Base-by-base conservation (phyloP, 2,888 invertebrate species). In the Drosophila paramelanica region DNA sequence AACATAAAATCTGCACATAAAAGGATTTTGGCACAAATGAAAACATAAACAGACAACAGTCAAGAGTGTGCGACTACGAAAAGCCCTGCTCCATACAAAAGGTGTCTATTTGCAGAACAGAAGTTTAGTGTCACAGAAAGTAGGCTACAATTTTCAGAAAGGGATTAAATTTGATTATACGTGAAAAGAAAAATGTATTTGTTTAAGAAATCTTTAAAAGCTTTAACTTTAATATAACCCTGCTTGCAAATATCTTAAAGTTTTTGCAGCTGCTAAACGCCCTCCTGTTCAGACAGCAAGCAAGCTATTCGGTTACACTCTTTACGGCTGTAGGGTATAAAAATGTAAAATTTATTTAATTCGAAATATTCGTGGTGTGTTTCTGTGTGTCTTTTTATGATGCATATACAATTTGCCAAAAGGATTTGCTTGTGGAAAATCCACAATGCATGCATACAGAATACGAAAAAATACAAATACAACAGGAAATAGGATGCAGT, bases 321-420 rank as follows among this genome's bases (percentile, higher is more conserved):
- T 17, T n/a, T 27, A 31, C n/a, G 10, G 56, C 66, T 59, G 36
- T 10, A 62, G 60, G 53, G 74, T 43, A 73, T 65, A 58, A 66
- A 75, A 75, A 57, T 72, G 51, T 62, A 27, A 64, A 72, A 72
- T 79, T 66, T 79, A 81, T 82, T 68, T 78, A 76, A 88, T 73
- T 70, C 59, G 56, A 73, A 87, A 73, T 73, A 55, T 77, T 73
- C 25, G 49, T 58, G 39, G 27, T 58, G 47, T 52, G 39, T 50
- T 58, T 58, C 23, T 43, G 53, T 62, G 52, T 57, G 60, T 14
- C 45, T 59, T 67, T 79, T 73, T 71, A 77, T 80, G 78, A 69
- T 84, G 85, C 71, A 82, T 80, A 73, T 67, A 78, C 65, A 82
- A 82, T 68, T 82, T 79, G 73, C 69, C 77, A 79, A 86, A 79